Evolutionary conservation across 2,113 vertebrate species (phyloP), one percentile per base, ranked within the genome.

Genomic region (Sinocyclocheilus rhinocerous): DNA sequence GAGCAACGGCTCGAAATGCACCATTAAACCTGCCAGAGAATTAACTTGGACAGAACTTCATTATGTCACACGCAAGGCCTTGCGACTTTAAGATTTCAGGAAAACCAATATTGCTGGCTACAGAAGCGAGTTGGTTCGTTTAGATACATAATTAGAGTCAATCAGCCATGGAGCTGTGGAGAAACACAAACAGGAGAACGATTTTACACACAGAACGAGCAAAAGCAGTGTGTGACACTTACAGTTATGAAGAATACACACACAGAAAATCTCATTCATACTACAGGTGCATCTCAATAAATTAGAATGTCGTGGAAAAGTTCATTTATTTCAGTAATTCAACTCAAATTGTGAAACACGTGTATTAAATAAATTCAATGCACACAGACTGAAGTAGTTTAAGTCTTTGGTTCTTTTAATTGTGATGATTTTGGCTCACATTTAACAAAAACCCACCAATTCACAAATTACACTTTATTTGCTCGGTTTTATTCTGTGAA

Each of bases 11-110:
- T 93, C 89, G 92, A 86, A 84, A 90, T 92, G 94, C 92, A 93
- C 92, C 93, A 94, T 95, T 94, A 93, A 94, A 93, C 92, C 90
- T 86, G 91, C 88, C 91, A 57, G 76, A 88, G 91, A 94, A 94
- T 94, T 93, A 93, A 92, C 91, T 93, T 90, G 78, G 91, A 88
- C 89, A 82, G 90, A 92, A 92, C 92, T 92, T 91, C 93, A 93
- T 94, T 92, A 92, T 93, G 91, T 93, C 92, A 93, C 93, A 94
- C 92, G 90, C 91, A 90, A 90, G 87, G 87, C 90, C 87, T 89
- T 87, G 89, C 90, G 59, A 91, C 88, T 91, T 87, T 83, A 73
- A 90, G 90, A 89, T 87, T 90, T 92, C 91, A 90, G 92, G 78
- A 88, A 87, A 92, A 83, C 91, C 91, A 90, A 89, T 91, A 90